A percentile compares a stretch with the other conserved stretches of the same genome.
These are phyloP conservation scores for Varecia variegata DNA, from an alignment of 2,797 vertebrate genomes.

Conservation along the genomic window DNA sequence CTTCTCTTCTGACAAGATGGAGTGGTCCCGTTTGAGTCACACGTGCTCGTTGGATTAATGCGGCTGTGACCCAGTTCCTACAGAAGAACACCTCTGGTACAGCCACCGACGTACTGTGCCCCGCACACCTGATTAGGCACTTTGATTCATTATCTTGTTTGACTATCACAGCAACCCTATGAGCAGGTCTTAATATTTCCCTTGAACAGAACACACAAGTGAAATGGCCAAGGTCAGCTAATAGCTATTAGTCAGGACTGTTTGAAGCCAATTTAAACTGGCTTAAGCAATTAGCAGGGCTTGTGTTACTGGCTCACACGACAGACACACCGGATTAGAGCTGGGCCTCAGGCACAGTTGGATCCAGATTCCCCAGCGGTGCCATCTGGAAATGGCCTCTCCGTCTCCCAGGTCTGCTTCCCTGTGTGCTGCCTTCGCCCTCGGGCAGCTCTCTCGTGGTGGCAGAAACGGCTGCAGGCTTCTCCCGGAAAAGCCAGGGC, in stretches of 20 bases:
- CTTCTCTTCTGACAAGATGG: neutral
- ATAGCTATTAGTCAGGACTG: neutral
- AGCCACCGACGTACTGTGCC: neutral
- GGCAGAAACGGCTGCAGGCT: neutral
- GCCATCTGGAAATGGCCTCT: neutral
- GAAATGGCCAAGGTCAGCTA: neutral
- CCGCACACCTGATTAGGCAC: neutral
- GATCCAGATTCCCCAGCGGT: fast-evolving
- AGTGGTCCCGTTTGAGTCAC: neutral
- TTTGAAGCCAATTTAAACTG: neutral
- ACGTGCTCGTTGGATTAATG: fast-evolving
- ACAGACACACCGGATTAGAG: neutral
- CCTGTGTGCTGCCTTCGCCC: neutral
- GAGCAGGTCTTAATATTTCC: neutral
- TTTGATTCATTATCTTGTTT: neutral
- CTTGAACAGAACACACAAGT: neutral
- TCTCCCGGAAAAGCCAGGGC: neutral
- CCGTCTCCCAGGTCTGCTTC: neutral
- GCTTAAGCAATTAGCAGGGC: neutral
- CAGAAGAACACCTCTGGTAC: no score
- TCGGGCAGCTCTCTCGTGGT: no score
- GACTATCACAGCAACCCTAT: fast-evolving
- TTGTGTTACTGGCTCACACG: neutral
- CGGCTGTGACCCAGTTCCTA: neutral
- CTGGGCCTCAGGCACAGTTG: neutral